Percentiles rank a stretch among this genome's conserved stretches.
Conservation (phyloP, 1,140 invertebrate species). For the Drosophila novamexicana region DNA sequence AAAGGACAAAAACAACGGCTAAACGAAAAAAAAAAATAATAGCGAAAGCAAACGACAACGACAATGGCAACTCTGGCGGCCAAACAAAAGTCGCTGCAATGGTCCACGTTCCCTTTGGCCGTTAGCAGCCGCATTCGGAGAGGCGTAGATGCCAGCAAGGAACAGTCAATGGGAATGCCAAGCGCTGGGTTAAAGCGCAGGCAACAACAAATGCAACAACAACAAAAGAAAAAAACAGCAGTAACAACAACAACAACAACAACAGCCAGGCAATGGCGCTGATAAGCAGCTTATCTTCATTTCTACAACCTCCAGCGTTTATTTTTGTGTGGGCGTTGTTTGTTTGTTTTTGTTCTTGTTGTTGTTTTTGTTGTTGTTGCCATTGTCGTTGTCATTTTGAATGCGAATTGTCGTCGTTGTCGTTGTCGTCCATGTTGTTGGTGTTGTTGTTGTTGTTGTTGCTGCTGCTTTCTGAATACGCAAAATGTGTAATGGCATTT, state of each 20-base stretch:
- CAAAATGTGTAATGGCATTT: constrained; percentile 82
- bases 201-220: constrained; percentile 21
- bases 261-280: constrained; percentile 69
- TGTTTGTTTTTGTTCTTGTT: constrained; percentile 41
- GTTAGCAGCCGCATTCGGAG: constrained; percentile 57
- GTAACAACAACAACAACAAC: constrained; percentile 23
- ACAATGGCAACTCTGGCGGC: constrained; percentile 56
- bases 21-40: constrained; percentile 5
- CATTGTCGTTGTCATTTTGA: constrained; percentile 75
- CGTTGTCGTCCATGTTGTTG: constrained; percentile 15
- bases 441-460: constrained; percentile 16
- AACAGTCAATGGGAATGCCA: constrained; percentile 53
- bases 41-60: constrained; percentile 16
- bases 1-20: constrained; percentile 14
- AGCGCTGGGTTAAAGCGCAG: constrained; percentile 64
- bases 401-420: constrained; percentile 68
- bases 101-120: constrained; percentile 37
- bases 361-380: constrained; percentile 44
- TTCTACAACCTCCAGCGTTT: constrained; percentile 79
- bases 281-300: constrained; percentile 83
- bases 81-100: constrained; percentile 61
- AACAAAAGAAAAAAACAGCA: constrained; percentile 6
- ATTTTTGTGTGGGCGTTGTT: constrained; percentile 72
- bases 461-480: constrained; percentile 64
- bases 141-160: constrained; percentile 37